Conservation (phyloP, 2,113 vertebrate genomes). For the Accipiter cooperii region DNA sequence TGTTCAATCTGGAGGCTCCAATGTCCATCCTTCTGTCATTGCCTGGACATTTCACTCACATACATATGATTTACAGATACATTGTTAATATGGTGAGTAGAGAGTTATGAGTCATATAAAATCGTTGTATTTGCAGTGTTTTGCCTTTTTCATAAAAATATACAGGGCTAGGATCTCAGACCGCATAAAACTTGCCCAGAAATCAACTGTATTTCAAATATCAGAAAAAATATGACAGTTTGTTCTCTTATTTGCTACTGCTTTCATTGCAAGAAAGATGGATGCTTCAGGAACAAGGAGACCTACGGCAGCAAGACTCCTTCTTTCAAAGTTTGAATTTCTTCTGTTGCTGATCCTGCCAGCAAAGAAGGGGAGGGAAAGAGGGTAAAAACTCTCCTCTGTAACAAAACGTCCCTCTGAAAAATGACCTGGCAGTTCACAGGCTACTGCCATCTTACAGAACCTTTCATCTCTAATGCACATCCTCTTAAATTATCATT, state of each 20-base stretch:
- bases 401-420: not conserved
- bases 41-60: not conserved
- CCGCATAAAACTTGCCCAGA: not conserved
- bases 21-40: not conserved
- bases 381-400: not conserved
- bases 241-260: not conserved
- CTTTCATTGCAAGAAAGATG: not conserved
- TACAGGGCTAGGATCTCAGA: not conserved
- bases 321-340: not conserved
- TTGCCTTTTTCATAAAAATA: not conserved
- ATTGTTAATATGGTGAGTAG: not conserved
- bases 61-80: not conserved
- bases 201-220: not conserved
- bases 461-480: not conserved
- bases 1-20: not conserved
- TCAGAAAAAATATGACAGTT: not conserved
- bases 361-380: not conserved
- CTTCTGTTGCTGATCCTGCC: not conserved
- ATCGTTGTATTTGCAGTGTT: not conserved
- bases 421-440: not conserved
- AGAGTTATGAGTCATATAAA: not conserved
- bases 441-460: not conserved
- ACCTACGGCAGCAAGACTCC: not conserved
- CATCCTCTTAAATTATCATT: not conserved
- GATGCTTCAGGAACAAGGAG: not conserved